These are phyloP conservation scores for Archivesica marissinica DNA, from an alignment of 1,140 invertebrate species.

Conservation along the genomic window DNA sequence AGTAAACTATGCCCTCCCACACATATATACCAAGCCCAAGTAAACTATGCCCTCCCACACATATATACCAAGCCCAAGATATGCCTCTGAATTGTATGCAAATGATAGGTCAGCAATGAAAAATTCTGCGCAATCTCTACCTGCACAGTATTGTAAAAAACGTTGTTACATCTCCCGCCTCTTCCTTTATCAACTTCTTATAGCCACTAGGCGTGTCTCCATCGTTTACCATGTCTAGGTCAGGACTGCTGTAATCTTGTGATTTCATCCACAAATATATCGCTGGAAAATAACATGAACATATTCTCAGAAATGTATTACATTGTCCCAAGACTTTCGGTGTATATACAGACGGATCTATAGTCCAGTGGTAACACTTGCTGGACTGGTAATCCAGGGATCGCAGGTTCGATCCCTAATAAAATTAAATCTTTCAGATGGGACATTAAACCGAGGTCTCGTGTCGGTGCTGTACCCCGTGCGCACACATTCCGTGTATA, in stretches of 20 bases:
- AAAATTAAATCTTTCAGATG: too few species aligned
- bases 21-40: too few species aligned
- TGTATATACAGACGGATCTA: too few species aligned
- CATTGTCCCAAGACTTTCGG: neutral
- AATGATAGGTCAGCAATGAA: conserved; percentile 58
- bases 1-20: too few species aligned
- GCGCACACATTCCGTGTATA: neutral
- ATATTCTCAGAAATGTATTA: neutral
- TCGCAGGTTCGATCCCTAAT: too few species aligned
- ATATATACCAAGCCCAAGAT: too few species aligned
- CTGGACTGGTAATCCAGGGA: too few species aligned
- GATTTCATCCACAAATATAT: conserved; percentile 48
- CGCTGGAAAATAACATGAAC: conserved; percentile 19
- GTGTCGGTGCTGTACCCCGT: too few species aligned
- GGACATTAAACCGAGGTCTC: too few species aligned
- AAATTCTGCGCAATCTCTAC: conserved; percentile 11
- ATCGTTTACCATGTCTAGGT: conserved; percentile 17
- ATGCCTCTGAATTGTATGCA: neutral
- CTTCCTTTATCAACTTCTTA: conserved; percentile 54
- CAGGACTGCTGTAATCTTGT: conserved; percentile 24
- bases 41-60: too few species aligned
- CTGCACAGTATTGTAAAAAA: conserved; percentile 62
- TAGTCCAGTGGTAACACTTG: too few species aligned
- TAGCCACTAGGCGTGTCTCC: conserved; percentile 49
- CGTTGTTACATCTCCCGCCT: conserved; percentile 44